Evolutionary conservation across 2,888 invertebrate genomes (phyloP).

Genomic region (Sinelater perroti): DNA sequence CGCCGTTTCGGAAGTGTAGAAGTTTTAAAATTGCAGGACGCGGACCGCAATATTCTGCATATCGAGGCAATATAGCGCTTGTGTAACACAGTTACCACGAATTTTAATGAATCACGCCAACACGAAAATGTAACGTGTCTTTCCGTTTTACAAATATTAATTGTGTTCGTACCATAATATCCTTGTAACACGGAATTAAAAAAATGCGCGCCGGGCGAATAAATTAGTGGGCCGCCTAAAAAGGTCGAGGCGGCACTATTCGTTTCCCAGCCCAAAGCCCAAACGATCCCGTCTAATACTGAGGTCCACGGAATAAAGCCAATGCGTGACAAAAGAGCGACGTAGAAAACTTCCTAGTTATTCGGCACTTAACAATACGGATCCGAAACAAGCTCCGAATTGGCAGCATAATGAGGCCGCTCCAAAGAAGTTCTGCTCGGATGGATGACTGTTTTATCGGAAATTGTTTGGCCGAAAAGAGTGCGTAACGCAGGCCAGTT

Average conservation of each 20-base stretch:
- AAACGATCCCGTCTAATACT: conserved; percentile 7
- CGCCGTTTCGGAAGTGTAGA: no score
- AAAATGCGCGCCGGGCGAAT: conserved; percentile 24
- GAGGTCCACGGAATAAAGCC: neutral
- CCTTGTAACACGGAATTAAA: conserved; percentile 33
- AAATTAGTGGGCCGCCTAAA: conserved; percentile 32
- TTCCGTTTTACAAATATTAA: conserved; percentile 39
- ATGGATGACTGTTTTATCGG: conserved; percentile 17
- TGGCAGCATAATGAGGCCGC: conserved; percentile 19
- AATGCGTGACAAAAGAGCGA: conserved; percentile 7
- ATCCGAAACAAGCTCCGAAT: conserved; percentile 13
- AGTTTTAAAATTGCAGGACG: no score
- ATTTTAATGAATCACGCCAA: conserved; percentile 39
- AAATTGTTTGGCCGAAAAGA: conserved; percentile 22
- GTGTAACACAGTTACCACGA: conserved; percentile 31
- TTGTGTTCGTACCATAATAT: conserved; percentile 36
- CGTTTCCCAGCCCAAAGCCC: neutral
- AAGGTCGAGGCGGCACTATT: conserved; percentile 16
- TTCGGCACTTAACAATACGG: conserved; percentile 15
- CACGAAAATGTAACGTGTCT: conserved; percentile 38
- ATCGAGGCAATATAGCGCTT: conserved; percentile 29
- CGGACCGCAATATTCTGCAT: conserved; percentile 22
- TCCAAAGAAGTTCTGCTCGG: conserved; percentile 17
- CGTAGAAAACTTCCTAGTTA: conserved; percentile 15
- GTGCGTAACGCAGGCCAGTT: conserved; percentile 12